These are phyloP conservation scores for Orchesella cincta DNA, from an alignment of 1,140 invertebrate species.

Conservation along the genomic window DNA sequence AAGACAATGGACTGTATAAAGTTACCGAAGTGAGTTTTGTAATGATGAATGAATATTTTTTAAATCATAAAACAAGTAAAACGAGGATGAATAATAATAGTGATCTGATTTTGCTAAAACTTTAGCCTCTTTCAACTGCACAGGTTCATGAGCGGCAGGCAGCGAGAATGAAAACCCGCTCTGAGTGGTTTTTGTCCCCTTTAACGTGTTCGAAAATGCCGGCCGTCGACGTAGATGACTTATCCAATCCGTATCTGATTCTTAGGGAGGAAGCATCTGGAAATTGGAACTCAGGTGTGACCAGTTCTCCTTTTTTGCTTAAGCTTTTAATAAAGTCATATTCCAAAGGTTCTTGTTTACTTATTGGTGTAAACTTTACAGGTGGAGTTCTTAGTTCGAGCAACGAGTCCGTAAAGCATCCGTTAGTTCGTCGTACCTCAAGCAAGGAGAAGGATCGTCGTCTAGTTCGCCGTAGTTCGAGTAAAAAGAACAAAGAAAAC, in stretches of 20 bases:
- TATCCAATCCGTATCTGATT: constrained; percentile 28
- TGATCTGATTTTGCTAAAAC: not conserved
- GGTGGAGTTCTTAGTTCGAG: constrained; percentile 66
- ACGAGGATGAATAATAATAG: constrained; percentile 15
- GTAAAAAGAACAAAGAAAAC: constrained; percentile 69
- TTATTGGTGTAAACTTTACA: constrained; percentile 32
- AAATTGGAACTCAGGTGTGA: constrained; percentile 29
- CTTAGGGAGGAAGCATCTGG: constrained; percentile 40
- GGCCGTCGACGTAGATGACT: constrained; percentile 36
- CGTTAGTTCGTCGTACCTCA: constrained; percentile 65
- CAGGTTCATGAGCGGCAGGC: constrained; percentile 91
- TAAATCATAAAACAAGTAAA: constrained; percentile 38
- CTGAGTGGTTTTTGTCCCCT: constrained; percentile 88
- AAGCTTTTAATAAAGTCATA: constrained; percentile 16
- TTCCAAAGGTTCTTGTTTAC: constrained; percentile 26
- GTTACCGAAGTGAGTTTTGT: constrained; percentile 17
- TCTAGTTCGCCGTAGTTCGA: constrained; percentile 66
- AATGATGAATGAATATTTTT: constrained; percentile 31
- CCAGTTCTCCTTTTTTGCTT: not conserved
- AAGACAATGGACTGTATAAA: constrained; percentile 70
- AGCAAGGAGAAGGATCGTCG: constrained; percentile 67
- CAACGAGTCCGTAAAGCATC: constrained; percentile 68
- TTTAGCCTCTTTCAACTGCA: not conserved
- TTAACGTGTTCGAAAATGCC: constrained; percentile 51
- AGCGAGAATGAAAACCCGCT: constrained; percentile 86